These are phyloP conservation scores for Apis dorsata DNA, from an alignment of 1,140 invertebrate species.

Conservation along the genomic window DNA sequence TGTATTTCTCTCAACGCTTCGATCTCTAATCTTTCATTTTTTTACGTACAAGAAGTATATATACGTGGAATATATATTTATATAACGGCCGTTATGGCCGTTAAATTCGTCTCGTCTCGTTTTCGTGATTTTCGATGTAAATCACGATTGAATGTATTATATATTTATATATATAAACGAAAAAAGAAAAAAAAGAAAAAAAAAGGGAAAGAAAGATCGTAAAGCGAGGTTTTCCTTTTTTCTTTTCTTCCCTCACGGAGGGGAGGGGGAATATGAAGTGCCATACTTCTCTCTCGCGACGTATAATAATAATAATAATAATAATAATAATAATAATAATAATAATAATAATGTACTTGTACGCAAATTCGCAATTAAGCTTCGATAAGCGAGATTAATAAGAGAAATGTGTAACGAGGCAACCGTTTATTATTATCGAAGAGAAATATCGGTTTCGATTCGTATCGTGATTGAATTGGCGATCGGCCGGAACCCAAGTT, in stretches of 20 bases:
- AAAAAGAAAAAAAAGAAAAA: no score
- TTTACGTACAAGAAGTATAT: no score
- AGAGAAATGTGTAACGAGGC: neutral
- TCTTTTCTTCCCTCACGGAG: slow-evolving; percentile 35
- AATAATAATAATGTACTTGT: neutral
- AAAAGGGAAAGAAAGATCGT: neutral
- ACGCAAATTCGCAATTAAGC: no score
- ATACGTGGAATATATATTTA: no score
- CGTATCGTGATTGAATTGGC: neutral
- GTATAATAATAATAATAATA: neutral
- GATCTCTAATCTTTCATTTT: neutral
- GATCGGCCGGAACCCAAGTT: slow-evolving; percentile 22
- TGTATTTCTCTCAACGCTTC: neutral
- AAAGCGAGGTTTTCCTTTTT: neutral
- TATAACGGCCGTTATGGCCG: no score
- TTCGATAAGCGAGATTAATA: neutral
- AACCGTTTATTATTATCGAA: neutral
- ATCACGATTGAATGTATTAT: no score
- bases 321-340: no score
- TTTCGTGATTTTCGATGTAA: no score
- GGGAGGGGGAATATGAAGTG: slow-evolving; percentile 74
- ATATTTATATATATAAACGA: no score
- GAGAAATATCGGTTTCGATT: neutral
- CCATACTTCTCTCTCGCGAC: slow-evolving; percentile 66
- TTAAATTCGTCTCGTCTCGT: no score